phyloP scores from a whole-genome alignment of 2,797 vertebrate species.

The Cheirogaleus major region DNA sequence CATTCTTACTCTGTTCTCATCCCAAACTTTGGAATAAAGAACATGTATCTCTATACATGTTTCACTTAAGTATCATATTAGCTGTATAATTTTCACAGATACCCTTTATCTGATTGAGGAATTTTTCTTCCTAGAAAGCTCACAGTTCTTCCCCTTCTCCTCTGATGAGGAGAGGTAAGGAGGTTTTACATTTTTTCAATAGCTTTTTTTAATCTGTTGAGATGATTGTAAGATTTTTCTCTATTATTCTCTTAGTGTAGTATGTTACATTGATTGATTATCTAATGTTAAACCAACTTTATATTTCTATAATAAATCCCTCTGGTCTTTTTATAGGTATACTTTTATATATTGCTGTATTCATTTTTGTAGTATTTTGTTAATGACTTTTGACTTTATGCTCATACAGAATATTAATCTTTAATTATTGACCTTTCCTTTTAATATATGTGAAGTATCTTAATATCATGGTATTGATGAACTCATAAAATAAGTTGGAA shows the following conservation, averaged over 20 bases:
- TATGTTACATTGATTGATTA: not conserved
- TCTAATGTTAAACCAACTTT: not conserved
- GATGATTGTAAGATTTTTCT: not conserved
- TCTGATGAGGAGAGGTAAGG: not conserved
- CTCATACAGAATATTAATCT: not conserved
- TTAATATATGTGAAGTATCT: not conserved
- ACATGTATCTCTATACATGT: not conserved
- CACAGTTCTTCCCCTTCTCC: not conserved
- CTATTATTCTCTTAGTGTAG: not conserved
- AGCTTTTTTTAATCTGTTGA: not conserved
- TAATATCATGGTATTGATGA: not conserved
- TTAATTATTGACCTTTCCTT: not conserved
- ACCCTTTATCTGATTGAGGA: not conserved
- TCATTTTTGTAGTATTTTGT: not conserved
- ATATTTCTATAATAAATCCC: not conserved
- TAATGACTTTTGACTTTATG: not conserved
- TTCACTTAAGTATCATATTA: not conserved
- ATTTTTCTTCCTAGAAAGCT: not conserved
- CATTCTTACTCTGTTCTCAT: not conserved
- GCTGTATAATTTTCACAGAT: not conserved
- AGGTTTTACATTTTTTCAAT: constrained; percentile 31
- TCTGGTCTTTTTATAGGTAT: not conserved
- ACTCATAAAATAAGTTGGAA: not conserved
- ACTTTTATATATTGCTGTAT: not conserved
- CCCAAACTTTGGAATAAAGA: not conserved